Base-by-base conservation (phyloP, 1,140 invertebrate species). In the Adelges cooleyi region DNA sequence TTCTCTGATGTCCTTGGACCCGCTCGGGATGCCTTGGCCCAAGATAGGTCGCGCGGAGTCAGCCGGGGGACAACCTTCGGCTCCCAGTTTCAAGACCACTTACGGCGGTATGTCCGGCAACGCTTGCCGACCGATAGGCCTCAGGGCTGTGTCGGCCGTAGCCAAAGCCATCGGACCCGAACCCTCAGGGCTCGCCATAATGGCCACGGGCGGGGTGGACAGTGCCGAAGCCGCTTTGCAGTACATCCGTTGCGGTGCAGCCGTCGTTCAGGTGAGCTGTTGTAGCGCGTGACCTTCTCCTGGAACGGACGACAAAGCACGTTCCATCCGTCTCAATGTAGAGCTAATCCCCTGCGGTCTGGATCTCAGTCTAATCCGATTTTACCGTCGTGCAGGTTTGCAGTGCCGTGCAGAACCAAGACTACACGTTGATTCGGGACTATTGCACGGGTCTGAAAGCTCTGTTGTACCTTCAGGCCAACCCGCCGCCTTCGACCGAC, bases 341-440 rank as follows among this genome's bases (percentile, higher is more conserved):
- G n/a, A n/a, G n/a, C n/a, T n/a, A n/a, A n/a, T n/a, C n/a, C n/a
- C n/a, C n/a, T n/a, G n/a, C n/a, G n/a, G n/a, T n/a, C n/a, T n/a
- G n/a, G n/a, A n/a, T n/a, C n/a, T n/a, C n/a, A n/a, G n/a, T n/a
- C n/a, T n/a, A n/a, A n/a, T n/a, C n/a, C n/a, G n/a, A n/a, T n/a
- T n/a, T n/a, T n/a, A n/a, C n/a, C n/a, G n/a, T n/a, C n/a, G n/a
- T n/a, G n/a, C n/a, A 92, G 87, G 83, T 96, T 53, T 91, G 95
- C 74, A 97, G 92, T 74, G 92, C 95, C 6, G 82, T 99, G 15
- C 96, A 99, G 74, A 99, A 99, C 78, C 96, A 99, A 79, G 95
- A 97, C 76, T 98, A 95, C 70, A 95, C 93, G 0, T 73, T 98
- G 0, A 87, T 97, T 62, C 87, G 97, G 13, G 94, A 98, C 74